phyloP scores from a whole-genome alignment of 2,797 vertebrate genomes.

The Myotis planiceps region DNA sequence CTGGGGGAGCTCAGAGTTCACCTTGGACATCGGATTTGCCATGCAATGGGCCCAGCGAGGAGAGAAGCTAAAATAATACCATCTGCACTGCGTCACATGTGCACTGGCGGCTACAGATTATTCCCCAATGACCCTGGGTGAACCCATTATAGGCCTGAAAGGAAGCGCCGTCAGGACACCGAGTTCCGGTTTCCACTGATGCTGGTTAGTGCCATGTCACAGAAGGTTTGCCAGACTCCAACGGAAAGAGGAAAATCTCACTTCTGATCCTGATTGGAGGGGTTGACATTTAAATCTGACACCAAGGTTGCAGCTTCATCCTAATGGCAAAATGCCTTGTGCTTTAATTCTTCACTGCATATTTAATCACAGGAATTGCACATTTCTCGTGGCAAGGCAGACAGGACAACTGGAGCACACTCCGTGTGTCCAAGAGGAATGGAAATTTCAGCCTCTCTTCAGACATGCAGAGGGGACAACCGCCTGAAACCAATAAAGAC shows the following conservation, averaged over 20 bases:
- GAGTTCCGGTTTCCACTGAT: constrained; percentile 36
- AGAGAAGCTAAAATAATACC: constrained; percentile 63
- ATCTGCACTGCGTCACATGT: constrained; percentile 50
- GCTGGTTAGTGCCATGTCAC: neutral
- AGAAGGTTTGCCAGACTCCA: neutral
- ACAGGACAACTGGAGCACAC: neutral
- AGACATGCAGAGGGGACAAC: neutral
- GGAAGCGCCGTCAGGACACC: neutral
- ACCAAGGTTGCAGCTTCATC: neutral
- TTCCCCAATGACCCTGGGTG: constrained; percentile 55
- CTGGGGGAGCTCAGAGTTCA: constrained; percentile 58
- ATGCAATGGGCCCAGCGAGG: neutral
- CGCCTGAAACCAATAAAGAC: neutral
- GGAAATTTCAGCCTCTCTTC: neutral
- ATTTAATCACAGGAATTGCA: constrained; percentile 72
- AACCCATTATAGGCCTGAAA: constrained; percentile 61
- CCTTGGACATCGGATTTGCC: constrained; percentile 72
- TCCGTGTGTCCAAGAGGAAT: neutral
- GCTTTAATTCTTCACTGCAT: constrained; percentile 70
- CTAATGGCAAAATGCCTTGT: constrained; percentile 56
- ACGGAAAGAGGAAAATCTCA: neutral
- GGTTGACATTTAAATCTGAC: constrained; percentile 34
- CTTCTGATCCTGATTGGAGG: neutral
- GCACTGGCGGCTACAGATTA: neutral
- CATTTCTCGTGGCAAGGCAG: neutral